These are phyloP conservation scores for Akabosia matsudoensis DNA, from an alignment of 1,140 invertebrate genomes.

Conservation along the genomic window DNA sequence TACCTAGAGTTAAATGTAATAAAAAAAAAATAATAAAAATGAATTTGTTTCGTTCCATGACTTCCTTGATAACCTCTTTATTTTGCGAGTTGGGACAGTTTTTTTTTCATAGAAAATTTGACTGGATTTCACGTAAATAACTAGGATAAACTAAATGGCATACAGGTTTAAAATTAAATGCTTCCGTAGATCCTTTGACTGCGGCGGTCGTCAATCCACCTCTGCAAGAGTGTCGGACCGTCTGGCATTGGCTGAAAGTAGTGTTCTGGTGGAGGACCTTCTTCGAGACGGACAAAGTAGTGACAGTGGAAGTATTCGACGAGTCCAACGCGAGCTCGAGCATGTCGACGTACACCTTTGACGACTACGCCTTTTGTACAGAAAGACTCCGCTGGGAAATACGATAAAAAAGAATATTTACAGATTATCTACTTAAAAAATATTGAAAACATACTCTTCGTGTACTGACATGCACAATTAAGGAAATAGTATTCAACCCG, in stretches of 20 bases:
- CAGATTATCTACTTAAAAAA: no score
- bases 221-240: slow-evolving; percentile 67
- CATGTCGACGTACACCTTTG: slow-evolving; percentile 81
- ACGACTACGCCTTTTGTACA: slow-evolving; percentile 68
- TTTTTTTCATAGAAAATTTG: no score
- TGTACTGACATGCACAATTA: slow-evolving; percentile 26
- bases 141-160: no score
- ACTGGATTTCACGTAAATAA: no score
- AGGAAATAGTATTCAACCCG: slow-evolving; percentile 36
- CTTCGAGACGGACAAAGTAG: slow-evolving; percentile 86
- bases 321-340: slow-evolving; percentile 63
- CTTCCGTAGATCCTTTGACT: slow-evolving; percentile 47
- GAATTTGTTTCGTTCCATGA: no score
- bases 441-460: slow-evolving; percentile 20
- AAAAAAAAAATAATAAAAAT: no score
- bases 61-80: no score
- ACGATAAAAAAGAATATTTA: slow-evolving; percentile 47
- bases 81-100: no score
- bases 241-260: slow-evolving; percentile 59
- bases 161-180: slow-evolving; percentile 24
- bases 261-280: slow-evolving; percentile 83
- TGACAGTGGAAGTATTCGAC: slow-evolving; percentile 77
- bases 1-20: no score
- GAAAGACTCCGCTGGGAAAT: slow-evolving; percentile 88
- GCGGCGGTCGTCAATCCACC: slow-evolving; percentile 63